phyloP scores from a whole-genome alignment of 35 echinoderm and acorn worm genomes.

The Ophioderma brevispina region DNA sequence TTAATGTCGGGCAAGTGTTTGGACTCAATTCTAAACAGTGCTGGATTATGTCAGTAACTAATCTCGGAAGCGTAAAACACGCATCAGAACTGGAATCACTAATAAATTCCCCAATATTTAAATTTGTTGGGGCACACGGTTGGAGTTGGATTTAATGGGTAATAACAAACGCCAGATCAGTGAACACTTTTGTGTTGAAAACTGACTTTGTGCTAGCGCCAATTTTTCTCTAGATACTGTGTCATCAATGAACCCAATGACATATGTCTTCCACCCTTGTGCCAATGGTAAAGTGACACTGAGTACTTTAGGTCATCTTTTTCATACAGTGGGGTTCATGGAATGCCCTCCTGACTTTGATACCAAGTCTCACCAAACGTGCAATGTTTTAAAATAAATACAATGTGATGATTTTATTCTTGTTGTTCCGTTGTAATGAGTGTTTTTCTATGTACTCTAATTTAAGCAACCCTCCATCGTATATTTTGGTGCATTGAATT shows the following conservation, averaged over 20 bases:
- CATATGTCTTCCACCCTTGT: too few relatives aligned
- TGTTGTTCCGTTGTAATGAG: too few relatives aligned
- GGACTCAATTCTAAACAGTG: slow-evolving; percentile 15
- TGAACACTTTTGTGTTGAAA: neutral
- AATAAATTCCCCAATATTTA: slow-evolving; percentile 48
- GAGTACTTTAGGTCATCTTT: too few relatives aligned
- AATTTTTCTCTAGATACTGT: neutral
- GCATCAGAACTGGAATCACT: slow-evolving; percentile 50
- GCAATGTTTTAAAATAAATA: too few relatives aligned
- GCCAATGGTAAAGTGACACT: too few relatives aligned
- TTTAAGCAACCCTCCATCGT: too few relatives aligned
- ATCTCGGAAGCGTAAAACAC: neutral
- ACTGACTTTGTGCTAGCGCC: neutral
- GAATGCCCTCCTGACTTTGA: too few relatives aligned
- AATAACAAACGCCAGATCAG: slow-evolving; percentile 33
- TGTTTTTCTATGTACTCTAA: too few relatives aligned
- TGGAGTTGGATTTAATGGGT: slow-evolving; percentile 49
- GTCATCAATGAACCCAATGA: neutral
- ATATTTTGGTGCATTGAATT: too few relatives aligned
- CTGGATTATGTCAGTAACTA: neutral
- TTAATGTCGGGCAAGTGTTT: neutral
- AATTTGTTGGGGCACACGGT: slow-evolving; percentile 20
- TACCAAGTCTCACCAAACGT: too few relatives aligned
- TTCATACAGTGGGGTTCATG: too few relatives aligned
- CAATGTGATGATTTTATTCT: too few relatives aligned